Percentiles rank a stretch among this genome's conserved stretches.
Conservation (phyloP, 2,113 vertebrate genomes). For the Sphyrna mokarran region DNA sequence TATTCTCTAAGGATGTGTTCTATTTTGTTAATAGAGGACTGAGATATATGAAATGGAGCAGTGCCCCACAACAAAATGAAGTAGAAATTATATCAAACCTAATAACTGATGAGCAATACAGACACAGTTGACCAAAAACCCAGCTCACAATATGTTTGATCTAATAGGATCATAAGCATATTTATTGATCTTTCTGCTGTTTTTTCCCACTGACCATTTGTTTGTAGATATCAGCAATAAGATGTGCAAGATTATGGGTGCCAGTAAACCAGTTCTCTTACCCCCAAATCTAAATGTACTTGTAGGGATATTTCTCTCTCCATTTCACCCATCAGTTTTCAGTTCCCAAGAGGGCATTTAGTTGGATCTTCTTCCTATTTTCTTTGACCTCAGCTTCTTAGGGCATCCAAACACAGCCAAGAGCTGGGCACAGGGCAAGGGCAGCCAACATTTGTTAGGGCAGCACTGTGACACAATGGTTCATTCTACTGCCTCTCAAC, state of each 20-base stretch:
- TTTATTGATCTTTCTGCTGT: background rate
- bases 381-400: background rate
- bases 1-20: background rate
- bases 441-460: too few relatives aligned
- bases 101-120: background rate
- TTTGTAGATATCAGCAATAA: background rate
- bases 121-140: background rate
- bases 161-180: background rate
- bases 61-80: background rate
- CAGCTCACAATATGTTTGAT: background rate
- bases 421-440: background rate
- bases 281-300: background rate
- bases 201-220: background rate
- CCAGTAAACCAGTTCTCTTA: background rate
- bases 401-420: background rate
- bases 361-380: background rate
- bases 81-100: background rate
- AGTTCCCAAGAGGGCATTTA: background rate
- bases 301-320: background rate
- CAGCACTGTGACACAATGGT: too few relatives aligned
- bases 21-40: background rate
- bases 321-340: background rate
- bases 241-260: background rate
- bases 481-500: too few relatives aligned
- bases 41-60: background rate